Evolutionary conservation across 2,888 invertebrate species (phyloP).

Genomic region (Eupithecia inturbata): DNA sequence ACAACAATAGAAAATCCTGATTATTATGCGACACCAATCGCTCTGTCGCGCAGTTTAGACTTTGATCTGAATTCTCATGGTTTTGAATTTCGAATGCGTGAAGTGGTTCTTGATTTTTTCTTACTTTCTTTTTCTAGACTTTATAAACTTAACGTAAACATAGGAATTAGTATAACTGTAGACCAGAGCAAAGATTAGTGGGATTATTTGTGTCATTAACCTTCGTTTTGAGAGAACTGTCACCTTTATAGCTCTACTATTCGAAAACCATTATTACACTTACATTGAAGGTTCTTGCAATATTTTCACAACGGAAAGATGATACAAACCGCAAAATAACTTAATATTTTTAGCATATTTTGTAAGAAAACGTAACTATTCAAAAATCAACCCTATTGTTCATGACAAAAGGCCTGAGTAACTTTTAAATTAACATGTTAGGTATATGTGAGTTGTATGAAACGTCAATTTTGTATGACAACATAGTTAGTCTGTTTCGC

Average conservation of each 20-base stretch:
- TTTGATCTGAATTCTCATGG: constrained; percentile 58
- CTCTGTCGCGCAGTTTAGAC: constrained; percentile 45
- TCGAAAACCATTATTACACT: not conserved
- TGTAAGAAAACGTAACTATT: not conserved
- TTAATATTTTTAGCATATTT: constrained; percentile 15
- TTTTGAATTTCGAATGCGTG: constrained; percentile 68
- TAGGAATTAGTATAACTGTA: not conserved
- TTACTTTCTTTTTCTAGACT: constrained; percentile 33
- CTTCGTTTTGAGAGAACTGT: not conserved
- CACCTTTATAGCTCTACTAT: not conserved
- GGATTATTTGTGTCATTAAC: not conserved
- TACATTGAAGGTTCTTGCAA: constrained; percentile 8
- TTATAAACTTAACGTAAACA: not conserved
- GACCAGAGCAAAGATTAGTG: not conserved
- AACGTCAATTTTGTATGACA: constrained; percentile 59
- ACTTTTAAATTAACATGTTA: not conserved
- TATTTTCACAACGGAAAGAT: constrained; percentile 23
- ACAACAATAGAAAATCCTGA: constrained; percentile 39
- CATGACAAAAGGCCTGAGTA: constrained; percentile 17
- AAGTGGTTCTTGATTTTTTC: constrained; percentile 23
- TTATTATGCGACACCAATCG: constrained; percentile 59
- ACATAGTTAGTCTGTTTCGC: constrained; percentile 62
- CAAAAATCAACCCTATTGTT: constrained; percentile 16
- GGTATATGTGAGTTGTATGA: constrained; percentile 30
- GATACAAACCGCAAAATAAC: constrained; percentile 30